These are phyloP conservation scores for Embiotoca jacksoni DNA, from an alignment of 2,113 vertebrate genomes.

Conservation along the genomic window DNA sequence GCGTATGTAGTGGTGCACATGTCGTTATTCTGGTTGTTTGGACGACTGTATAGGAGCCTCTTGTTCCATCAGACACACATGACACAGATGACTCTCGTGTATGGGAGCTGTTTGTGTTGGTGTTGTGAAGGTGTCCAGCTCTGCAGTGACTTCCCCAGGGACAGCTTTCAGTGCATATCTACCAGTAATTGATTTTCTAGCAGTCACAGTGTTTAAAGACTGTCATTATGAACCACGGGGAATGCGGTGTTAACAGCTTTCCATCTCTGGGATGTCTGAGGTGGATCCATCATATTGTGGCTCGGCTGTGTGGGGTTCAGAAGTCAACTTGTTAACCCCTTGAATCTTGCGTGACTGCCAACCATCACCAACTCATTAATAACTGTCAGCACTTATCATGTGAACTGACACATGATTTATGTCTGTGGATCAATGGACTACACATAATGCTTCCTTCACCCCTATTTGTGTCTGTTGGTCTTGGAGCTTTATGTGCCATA, in stretches of 20 bases:
- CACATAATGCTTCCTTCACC: constrained; percentile 19
- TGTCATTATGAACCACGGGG: constrained; percentile 41
- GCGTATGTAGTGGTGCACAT: too few relatives aligned
- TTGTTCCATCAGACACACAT: background rate
- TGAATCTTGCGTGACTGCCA: constrained; percentile 9
- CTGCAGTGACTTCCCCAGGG: constrained; percentile 21
- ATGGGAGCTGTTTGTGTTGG: background rate
- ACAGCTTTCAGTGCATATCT: constrained; percentile 33
- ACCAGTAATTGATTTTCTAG: constrained; percentile 61
- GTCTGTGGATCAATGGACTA: constrained; percentile 13
- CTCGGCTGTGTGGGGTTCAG: constrained; percentile 51
- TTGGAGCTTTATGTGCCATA: background rate
- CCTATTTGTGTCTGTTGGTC: constrained; percentile 6
- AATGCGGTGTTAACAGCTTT: constrained; percentile 41
- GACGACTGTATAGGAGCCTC: background rate
- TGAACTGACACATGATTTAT: constrained; percentile 55
- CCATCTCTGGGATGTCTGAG: constrained; percentile 31
- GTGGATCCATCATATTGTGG: constrained; percentile 57
- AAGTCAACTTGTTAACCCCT: constrained; percentile 72
- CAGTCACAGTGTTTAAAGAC: constrained; percentile 28
- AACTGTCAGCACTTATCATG: constrained; percentile 56
- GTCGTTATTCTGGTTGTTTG: background rate
- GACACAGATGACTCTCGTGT: background rate
- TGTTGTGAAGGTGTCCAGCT: constrained; percentile 14
- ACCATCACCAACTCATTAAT: constrained; percentile 32